Evolutionary conservation across 2,888 invertebrate genomes (phyloP).

Genomic region (Hypercompe scribonia): DNA sequence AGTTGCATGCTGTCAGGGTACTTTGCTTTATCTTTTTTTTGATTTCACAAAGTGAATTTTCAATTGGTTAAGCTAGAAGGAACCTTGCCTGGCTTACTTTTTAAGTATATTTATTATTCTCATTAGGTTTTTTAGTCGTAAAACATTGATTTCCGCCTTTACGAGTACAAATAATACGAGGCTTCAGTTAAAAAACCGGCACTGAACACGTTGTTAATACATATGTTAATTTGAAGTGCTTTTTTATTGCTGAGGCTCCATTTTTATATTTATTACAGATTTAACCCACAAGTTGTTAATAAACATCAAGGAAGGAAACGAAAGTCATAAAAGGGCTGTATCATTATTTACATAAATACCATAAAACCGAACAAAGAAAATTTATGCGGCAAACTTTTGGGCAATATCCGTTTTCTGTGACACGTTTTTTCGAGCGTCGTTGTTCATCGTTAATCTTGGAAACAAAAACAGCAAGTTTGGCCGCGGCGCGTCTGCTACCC

Average conservation of each 20-base stretch:
- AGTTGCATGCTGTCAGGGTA: too few relatives aligned
- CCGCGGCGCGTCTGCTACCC: slow-evolving; percentile 71
- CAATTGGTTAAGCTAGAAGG: background rate
- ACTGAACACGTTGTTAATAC: slow-evolving; percentile 37
- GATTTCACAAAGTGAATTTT: background rate
- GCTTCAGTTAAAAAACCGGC: slow-evolving; percentile 13
- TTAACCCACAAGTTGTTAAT: slow-evolving; percentile 54
- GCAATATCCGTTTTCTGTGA: slow-evolving; percentile 82
- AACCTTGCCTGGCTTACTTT: background rate
- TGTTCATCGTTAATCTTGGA: slow-evolving; percentile 85
- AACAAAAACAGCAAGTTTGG: slow-evolving; percentile 84
- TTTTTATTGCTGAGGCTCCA: slow-evolving; percentile 43
- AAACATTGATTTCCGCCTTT: slow-evolving; percentile 11
- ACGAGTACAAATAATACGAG: slow-evolving; percentile 9
- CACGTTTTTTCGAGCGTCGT: slow-evolving; percentile 82
- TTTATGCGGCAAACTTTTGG: slow-evolving; percentile 79
- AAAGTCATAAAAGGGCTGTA: slow-evolving; percentile 68
- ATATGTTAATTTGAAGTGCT: slow-evolving; percentile 41
- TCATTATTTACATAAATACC: slow-evolving; percentile 76
- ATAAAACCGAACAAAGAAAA: slow-evolving; percentile 76
- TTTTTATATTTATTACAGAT: slow-evolving; percentile 47
- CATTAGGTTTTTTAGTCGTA: slow-evolving; percentile 1
- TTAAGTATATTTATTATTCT: background rate
- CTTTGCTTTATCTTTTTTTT: too few relatives aligned
- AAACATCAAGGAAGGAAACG: slow-evolving; percentile 52